phyloP scores from a whole-genome alignment of 1,140 invertebrate genomes.

The Coptotermes formosanus region DNA sequence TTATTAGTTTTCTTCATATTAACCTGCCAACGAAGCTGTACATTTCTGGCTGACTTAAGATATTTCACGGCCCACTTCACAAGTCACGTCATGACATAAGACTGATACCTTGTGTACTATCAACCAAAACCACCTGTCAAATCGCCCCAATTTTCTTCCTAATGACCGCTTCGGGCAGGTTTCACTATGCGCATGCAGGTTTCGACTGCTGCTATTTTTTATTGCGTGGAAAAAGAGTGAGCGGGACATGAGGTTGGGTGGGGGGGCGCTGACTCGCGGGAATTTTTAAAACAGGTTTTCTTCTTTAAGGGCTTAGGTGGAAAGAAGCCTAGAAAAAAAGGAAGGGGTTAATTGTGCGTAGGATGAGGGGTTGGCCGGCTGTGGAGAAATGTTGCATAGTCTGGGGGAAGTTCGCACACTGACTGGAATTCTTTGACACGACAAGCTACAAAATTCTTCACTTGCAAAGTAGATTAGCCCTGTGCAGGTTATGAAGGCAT shows the following conservation, averaged over 20 bases:
- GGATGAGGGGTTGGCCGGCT: constrained; percentile 14
- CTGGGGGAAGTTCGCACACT: background rate
- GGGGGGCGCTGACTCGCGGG: background rate
- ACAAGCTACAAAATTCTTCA: no score
- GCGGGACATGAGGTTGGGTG: background rate
- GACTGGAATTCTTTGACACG: background rate
- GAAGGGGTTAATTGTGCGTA: constrained; percentile 17
- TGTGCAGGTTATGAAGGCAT: no score
- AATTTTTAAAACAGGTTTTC: constrained; percentile 19
- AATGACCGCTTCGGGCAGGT: background rate
- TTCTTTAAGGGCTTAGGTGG: constrained; percentile 15
- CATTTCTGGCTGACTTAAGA: no score
- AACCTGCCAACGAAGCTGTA: background rate
- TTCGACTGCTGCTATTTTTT: background rate
- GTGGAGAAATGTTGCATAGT: constrained; percentile 15
- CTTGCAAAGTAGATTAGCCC: no score
- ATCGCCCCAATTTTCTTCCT: background rate
- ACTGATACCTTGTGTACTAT: background rate
- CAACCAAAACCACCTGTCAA: constrained; percentile 5
- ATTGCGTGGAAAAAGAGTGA: background rate
- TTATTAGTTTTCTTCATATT: background rate
- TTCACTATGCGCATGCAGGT: background rate
- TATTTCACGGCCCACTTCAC: no score
- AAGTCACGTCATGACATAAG: background rate
- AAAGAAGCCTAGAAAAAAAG: background rate